These are phyloP conservation scores for Tinamus guttatus DNA, from an alignment of 2,113 vertebrate species.

Conservation along the genomic window DNA sequence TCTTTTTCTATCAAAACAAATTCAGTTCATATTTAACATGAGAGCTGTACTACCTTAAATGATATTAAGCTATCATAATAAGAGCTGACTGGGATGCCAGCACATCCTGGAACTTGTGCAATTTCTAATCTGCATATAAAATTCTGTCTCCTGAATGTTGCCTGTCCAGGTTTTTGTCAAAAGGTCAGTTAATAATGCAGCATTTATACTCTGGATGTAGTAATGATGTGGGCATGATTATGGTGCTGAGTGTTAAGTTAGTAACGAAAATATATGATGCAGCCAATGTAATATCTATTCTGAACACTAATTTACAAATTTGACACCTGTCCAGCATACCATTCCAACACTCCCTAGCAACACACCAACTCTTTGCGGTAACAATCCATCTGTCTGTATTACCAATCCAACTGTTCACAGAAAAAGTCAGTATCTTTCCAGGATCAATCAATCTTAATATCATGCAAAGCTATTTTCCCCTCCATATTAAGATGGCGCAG, in stretches of 20 bases:
- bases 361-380: constrained; percentile 29
- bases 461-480: constrained; percentile 7
- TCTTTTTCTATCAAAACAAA: not conserved
- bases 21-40: not conserved
- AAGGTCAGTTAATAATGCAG: not conserved
- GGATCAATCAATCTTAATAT: constrained; percentile 45
- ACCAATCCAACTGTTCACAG: constrained; percentile 55
- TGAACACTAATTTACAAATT: not conserved
- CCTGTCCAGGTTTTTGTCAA: not conserved
- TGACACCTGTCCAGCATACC: not conserved
- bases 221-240: not conserved
- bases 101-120: not conserved
- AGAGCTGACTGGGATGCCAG: not conserved
- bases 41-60: not conserved
- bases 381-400: constrained; percentile 48
- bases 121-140: not conserved
- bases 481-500: constrained; percentile 11
- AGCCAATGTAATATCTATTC: not conserved
- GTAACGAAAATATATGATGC: not conserved
- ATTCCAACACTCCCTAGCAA: constrained; percentile 63
- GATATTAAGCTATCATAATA: not conserved
- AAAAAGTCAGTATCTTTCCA: constrained; percentile 65
- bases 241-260: not conserved
- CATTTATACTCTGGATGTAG: not conserved
- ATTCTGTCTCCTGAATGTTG: not conserved